Conservation (phyloP, 2,888 invertebrate genomes). For the Zhuqinia jingwanae region DNA sequence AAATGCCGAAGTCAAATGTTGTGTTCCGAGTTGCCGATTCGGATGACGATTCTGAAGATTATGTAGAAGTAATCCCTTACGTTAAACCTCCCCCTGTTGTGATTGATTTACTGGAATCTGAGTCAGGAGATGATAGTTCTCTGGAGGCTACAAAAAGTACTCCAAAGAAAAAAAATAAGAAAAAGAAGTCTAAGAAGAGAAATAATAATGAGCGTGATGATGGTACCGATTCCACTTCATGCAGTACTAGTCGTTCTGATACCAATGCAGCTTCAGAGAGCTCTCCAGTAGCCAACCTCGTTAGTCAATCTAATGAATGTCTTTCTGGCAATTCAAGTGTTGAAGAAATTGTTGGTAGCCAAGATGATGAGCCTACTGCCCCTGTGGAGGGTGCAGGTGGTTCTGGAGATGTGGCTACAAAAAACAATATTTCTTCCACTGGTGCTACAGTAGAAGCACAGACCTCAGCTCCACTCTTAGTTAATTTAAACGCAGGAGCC, state of each 20-base stretch:
- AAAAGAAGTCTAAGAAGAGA: conserved; percentile 33
- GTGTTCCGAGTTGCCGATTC: conserved; percentile 23
- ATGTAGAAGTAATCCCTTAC: conserved; percentile 59
- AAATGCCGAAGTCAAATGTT: conserved; percentile 52
- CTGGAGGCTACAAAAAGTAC: neutral
- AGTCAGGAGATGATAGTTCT: conserved; percentile 19
- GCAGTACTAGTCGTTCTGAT: conserved; percentile 41
- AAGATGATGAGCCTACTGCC: conserved; percentile 44
- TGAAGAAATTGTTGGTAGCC: conserved; percentile 10
- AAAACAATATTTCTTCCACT: neutral
- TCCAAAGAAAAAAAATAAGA: conserved; percentile 55
- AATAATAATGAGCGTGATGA: neutral
- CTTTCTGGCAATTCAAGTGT: neutral
- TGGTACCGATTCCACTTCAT: neutral
- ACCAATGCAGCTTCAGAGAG: conserved; percentile 1
- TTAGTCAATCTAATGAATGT: neutral
- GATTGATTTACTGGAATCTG: conserved; percentile 59
- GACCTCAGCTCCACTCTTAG: neutral
- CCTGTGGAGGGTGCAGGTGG: neutral
- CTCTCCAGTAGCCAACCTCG: neutral
- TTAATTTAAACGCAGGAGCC: neutral
- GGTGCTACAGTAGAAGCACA: neutral
- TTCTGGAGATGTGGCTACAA: conserved; percentile 58
- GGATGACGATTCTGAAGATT: conserved; percentile 41
- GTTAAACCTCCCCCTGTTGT: conserved; percentile 61